These are phyloP conservation scores for Acronicta alni DNA, from an alignment of 2,888 invertebrate genomes.

Conservation along the genomic window DNA sequence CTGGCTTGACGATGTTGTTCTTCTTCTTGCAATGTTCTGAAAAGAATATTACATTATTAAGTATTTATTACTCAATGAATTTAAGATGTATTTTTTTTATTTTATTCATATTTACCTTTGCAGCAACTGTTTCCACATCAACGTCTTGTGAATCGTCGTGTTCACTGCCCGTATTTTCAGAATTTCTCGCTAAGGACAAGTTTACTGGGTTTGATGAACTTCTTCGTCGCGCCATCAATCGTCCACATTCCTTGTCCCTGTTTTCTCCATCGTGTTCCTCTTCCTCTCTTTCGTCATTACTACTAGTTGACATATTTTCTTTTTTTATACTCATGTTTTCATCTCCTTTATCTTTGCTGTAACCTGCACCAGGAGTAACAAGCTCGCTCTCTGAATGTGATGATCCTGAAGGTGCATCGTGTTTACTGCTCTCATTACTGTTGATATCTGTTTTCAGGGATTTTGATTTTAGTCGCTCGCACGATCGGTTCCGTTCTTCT, in stretches of 20 bases:
- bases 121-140: slow-evolving; percentile 87
- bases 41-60: slow-evolving; percentile 51
- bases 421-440: slow-evolving; percentile 88
- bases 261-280: slow-evolving; percentile 89
- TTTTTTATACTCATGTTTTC: slow-evolving; percentile 86
- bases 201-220: slow-evolving; percentile 95
- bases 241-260: slow-evolving; percentile 84
- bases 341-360: slow-evolving; percentile 84
- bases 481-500: slow-evolving; percentile 85
- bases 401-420: slow-evolving; percentile 85
- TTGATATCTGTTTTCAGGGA: slow-evolving; percentile 86
- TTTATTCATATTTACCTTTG: slow-evolving; percentile 74
- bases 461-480: slow-evolving; percentile 85
- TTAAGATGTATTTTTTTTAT: not conserved
- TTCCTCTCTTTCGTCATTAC: slow-evolving; percentile 87
- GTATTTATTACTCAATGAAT: not conserved
- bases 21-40: slow-evolving; percentile 83
- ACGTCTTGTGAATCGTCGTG: slow-evolving; percentile 88
- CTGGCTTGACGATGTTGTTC: slow-evolving; percentile 87
- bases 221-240: slow-evolving; percentile 90
- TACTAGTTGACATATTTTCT: slow-evolving; percentile 87
- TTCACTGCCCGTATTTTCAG: slow-evolving; percentile 89
- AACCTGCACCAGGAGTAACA: slow-evolving; percentile 83
- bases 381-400: slow-evolving; percentile 87
- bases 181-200: slow-evolving; percentile 90